Percentiles rank a stretch among this genome's conserved stretches.
These are phyloP conservation scores for Nothobranchius furzeri DNA, from an alignment of 2,113 vertebrate genomes.

Conservation along the genomic window DNA sequence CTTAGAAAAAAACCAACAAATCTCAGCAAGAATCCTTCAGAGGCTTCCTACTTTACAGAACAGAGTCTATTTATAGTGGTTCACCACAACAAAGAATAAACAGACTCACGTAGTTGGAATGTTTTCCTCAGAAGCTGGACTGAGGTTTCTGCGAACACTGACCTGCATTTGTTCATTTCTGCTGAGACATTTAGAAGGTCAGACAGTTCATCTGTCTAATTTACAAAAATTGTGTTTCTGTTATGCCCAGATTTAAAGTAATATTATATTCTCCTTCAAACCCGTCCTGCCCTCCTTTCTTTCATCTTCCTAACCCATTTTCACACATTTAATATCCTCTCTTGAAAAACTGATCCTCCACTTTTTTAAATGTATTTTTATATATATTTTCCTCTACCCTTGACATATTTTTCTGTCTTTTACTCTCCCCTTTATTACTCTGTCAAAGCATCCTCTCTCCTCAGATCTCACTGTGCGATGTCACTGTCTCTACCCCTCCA, in stretches of 20 bases:
- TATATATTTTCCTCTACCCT: slow-evolving; percentile 32
- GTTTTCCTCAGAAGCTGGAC: slow-evolving; percentile 10
- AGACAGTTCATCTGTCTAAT: slow-evolving; percentile 39
- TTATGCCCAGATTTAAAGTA: slow-evolving; percentile 19
- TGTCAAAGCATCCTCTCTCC: slow-evolving; percentile 23
- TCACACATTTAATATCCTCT: slow-evolving; percentile 48
- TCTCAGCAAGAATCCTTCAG: neutral
- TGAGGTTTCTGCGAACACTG: slow-evolving; percentile 43
- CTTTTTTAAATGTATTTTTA: slow-evolving; percentile 13
- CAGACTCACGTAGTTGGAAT: slow-evolving; percentile 18
- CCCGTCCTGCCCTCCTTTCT: slow-evolving; percentile 34
- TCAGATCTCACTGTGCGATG: neutral
- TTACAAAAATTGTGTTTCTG: slow-evolving; percentile 20
- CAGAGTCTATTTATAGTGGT: slow-evolving; percentile 5
- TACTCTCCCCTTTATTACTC: slow-evolving; percentile 24
- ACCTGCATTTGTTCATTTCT: slow-evolving; percentile 25
- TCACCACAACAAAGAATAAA: slow-evolving; percentile 14
- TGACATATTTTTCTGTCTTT: slow-evolving; percentile 21
- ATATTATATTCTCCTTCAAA: slow-evolving; percentile 46
- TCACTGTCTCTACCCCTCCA: neutral
- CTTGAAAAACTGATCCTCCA: slow-evolving; percentile 28
- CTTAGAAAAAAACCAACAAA: slow-evolving; percentile 41
- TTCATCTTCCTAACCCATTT: slow-evolving; percentile 33
- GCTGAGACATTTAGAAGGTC: slow-evolving; percentile 30
- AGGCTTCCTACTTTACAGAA: slow-evolving; percentile 20